phyloP scores from a whole-genome alignment of 2,888 invertebrate species.

The Caenorhabditis doughertyi region DNA sequence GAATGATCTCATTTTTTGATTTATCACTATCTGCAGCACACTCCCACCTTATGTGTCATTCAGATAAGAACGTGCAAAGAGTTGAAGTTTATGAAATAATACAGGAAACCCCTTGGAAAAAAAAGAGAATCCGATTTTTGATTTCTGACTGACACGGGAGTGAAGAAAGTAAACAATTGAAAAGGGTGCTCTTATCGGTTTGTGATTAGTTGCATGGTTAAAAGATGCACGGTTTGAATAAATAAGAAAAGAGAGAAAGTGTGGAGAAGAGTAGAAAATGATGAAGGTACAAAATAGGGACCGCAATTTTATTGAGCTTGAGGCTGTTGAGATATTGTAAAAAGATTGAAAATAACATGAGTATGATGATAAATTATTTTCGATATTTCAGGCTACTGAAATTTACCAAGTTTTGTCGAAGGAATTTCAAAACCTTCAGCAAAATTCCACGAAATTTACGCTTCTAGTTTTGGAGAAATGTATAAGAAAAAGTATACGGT shows the following conservation, averaged over 20 bases:
- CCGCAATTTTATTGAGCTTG: too few species aligned
- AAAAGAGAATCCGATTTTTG: conserved; percentile 23
- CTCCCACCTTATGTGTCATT: conserved; percentile 6
- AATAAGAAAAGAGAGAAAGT: neutral
- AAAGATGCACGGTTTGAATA: conserved; percentile 3
- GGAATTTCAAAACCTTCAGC: too few species aligned
- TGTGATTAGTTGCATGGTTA: conserved; percentile 32
- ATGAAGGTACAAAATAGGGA: conserved; percentile 17
- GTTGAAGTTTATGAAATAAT: conserved; percentile 8
- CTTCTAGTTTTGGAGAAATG: too few species aligned
- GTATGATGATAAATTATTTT: too few species aligned
- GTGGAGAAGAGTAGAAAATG: conserved; percentile 1
- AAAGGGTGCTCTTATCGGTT: conserved; percentile 10
- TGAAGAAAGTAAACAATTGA: conserved; percentile 2
- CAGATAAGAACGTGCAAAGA: conserved; percentile 26
- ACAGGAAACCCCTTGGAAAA: neutral
- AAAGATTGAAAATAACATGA: too few species aligned
- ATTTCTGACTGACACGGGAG: neutral
- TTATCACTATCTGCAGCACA: conserved; percentile 23
- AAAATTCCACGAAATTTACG: too few species aligned
- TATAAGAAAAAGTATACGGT: too few species aligned
- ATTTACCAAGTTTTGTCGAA: too few species aligned
- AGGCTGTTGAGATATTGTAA: too few species aligned
- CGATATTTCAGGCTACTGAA: too few species aligned
- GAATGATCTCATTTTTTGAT: conserved; percentile 39